Conservation (phyloP, 2,797 vertebrate genomes). For the Darevskia nairensis region DNA sequence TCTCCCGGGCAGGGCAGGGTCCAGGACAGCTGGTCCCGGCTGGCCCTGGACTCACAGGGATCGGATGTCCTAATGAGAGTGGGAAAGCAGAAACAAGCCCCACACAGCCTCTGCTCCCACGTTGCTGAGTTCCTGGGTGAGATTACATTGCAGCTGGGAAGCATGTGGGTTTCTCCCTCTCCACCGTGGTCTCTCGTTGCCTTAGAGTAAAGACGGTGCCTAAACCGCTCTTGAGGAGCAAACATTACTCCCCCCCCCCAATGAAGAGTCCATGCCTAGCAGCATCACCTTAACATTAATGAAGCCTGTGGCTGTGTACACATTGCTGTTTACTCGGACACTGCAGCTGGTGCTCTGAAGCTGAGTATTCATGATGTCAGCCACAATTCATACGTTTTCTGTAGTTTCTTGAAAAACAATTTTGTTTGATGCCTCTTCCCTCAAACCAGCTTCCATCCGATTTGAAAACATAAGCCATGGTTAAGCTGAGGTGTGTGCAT, state of each 20-base stretch:
- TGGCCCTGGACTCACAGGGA: conserved; percentile 15
- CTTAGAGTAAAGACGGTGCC: neutral
- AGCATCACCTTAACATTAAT: no score
- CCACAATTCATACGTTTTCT: no score
- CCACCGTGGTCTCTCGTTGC: neutral
- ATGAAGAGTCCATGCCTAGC: neutral
- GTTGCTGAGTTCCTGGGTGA: neutral
- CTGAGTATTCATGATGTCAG: no score
- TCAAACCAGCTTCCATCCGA: no score
- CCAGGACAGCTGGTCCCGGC: conserved; percentile 29
- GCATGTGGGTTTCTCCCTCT: neutral
- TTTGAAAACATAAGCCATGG: no score
- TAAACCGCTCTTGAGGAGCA: neutral
- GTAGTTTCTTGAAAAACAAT: no score
- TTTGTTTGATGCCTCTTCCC: no score
- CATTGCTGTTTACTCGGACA: no score
- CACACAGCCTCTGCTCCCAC: neutral
- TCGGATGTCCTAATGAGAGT: conserved; percentile 16
- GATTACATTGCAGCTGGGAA: conserved; percentile 12
- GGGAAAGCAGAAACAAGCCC: neutral
- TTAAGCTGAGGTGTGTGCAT: no score
- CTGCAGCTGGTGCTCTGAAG: neutral
- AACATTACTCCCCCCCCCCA: neutral
- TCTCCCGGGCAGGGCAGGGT: conserved; percentile 26
- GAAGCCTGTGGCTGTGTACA: no score